Base-by-base conservation (phyloP, 2,113 vertebrate genomes). In the Nannospalax galili region DNA sequence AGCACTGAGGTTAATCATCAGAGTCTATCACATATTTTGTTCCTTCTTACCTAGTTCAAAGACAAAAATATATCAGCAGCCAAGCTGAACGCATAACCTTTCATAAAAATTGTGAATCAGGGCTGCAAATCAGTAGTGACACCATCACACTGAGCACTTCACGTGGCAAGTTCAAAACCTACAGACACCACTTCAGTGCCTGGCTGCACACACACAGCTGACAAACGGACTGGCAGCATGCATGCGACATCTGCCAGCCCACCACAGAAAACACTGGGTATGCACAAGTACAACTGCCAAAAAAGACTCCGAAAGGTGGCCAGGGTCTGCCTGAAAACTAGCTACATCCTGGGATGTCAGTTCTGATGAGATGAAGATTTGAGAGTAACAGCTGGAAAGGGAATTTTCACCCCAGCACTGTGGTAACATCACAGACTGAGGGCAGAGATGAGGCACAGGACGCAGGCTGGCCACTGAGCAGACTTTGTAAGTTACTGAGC, bases 371-470 rank as follows among this genome's bases (percentile, higher is more conserved):
- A 48, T 0, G 1, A 19, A 20, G 7, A 81, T 52, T 70, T 7
- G 32, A 95, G 9, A 95, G 9, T 8, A 52, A 35, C 0, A 28
- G 10, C 26, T 62, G 10, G 17, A 69, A 78, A 62, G 60, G n/a
- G 35, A 62, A 64, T 45, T 65, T 20, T 89, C 35, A 30, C 37
- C 32, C 72, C n/a, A 74, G 6, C n/a, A 32, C 52, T 67, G 82
- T 26, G 3, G 24, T 45, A 15, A 16, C 24, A 58, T 0, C 1
- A 32, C 64, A 77, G 45, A 56, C 37, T 42, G 30, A 62, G 0
- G 87, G 14, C 67, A 48, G 69, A 2, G 3, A 0, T 10, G 30
- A 74, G 17, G 32, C 30, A 7, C 24, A 7, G 15, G 73, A 52
- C 17, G 16, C n/a, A 37, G 75, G 35, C 1, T 48, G 56, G 64